phyloP scores from a whole-genome alignment of 1,140 invertebrate species.

The Drosophila sp. region DNA sequence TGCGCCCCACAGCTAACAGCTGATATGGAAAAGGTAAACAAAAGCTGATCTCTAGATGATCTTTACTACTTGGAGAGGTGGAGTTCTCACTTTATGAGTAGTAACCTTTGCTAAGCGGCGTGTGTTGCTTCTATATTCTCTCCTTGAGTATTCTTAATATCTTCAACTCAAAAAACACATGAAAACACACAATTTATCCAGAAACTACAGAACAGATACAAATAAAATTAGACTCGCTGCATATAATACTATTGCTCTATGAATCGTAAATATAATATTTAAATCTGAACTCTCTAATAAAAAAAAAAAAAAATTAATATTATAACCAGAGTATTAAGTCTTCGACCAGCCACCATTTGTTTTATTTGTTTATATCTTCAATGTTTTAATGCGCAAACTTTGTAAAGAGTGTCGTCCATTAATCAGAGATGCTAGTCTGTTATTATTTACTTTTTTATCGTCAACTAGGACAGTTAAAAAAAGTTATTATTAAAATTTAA shows the following conservation, averaged over 20 bases:
- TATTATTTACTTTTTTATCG: not conserved
- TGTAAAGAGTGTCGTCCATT: not conserved
- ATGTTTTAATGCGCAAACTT: constrained; percentile 18
- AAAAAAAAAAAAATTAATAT: no score
- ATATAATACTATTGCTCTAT: no score
- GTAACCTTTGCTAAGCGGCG: not conserved
- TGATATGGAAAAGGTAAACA: constrained; percentile 49
- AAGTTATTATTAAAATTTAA: no score
- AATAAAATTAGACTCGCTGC: no score
- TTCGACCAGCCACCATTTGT: no score
- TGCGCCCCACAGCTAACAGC: constrained; percentile 36
- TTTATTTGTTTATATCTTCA: not conserved
- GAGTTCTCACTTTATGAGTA: not conserved
- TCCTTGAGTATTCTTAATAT: not conserved
- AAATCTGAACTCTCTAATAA: no score
- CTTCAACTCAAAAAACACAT: no score
- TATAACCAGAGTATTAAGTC: no score
- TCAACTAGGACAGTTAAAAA: not conserved
- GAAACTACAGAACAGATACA: no score
- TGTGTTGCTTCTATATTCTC: not conserved
- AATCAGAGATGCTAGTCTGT: not conserved
- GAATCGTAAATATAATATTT: no score
- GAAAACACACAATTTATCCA: no score
- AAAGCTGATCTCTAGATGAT: constrained; percentile 33
- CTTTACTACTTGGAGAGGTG: constrained; percentile 20